phyloP scores from a whole-genome alignment of 2,797 vertebrate species.

The Cuniculus paca region DNA sequence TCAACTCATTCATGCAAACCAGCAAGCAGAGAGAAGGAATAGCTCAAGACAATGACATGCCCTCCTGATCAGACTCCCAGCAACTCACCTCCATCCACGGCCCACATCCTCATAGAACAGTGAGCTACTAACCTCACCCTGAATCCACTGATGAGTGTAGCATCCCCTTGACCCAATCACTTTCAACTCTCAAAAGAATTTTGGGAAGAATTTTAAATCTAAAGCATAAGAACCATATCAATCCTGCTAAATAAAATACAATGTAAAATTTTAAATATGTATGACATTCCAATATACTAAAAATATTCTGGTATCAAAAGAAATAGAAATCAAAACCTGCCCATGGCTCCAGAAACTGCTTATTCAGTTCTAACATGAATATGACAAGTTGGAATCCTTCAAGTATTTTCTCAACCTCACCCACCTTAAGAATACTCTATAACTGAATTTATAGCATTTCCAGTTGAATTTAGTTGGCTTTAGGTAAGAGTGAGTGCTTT shows the following conservation, averaged over 20 bases:
- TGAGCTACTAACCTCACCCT: neutral
- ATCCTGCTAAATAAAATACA: neutral
- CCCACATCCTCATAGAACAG: too few species aligned
- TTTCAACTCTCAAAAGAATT: neutral
- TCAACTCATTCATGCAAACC: neutral
- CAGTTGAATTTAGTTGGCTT: conserved; percentile 64
- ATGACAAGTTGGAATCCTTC: neutral
- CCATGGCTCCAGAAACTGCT: neutral
- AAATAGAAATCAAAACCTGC: neutral
- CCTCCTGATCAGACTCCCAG: neutral
- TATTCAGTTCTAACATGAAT: neutral
- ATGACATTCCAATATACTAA: neutral
- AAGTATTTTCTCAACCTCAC: neutral
- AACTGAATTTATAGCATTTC: conserved; percentile 70
- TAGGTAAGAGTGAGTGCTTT: conserved; percentile 72
- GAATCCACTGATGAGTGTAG: neutral
- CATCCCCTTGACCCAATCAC: neutral
- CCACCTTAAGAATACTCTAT: neutral
- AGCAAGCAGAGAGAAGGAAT: neutral
- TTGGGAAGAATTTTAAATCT: neutral
- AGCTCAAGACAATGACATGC: fast-evolving
- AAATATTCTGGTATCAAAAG: neutral
- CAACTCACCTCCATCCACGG: fast-evolving
- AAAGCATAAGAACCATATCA: neutral
- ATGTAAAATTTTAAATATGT: neutral